Evolutionary conservation across 2,888 invertebrate genomes (phyloP).

Genomic region (Sceliomorpha sp.): DNA sequence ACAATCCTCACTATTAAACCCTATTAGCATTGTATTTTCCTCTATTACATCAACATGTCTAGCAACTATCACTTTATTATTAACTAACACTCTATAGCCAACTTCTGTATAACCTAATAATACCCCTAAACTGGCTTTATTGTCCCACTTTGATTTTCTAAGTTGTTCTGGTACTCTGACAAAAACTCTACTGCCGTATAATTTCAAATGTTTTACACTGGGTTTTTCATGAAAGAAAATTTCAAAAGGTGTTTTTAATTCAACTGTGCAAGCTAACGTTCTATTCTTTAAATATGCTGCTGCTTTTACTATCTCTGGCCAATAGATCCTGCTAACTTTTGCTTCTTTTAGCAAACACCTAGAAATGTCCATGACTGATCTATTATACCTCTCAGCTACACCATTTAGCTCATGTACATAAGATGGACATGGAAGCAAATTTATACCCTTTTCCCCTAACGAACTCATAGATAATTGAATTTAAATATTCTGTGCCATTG

Average conservation of each 20-base stretch:
- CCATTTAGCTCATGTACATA: no score
- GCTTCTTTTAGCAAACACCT: slow-evolving; percentile 30
- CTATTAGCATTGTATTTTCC: slow-evolving; percentile 27
- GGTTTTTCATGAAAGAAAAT: slow-evolving; percentile 48
- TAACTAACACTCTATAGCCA: slow-evolving; percentile 46
- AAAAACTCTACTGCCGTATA: slow-evolving; percentile 44
- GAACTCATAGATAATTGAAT: slow-evolving; percentile 10
- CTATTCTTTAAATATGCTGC: slow-evolving; percentile 52
- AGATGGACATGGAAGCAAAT: slow-evolving; percentile 13
- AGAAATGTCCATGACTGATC: slow-evolving; percentile 12
- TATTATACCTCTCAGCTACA: slow-evolving; percentile 23
- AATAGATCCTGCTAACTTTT: slow-evolving; percentile 14
- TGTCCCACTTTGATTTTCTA: slow-evolving; percentile 37
- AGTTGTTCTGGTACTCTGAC: slow-evolving; percentile 24
- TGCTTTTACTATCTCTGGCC: no score
- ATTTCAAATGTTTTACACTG: no score
- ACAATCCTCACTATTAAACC: slow-evolving; percentile 20
- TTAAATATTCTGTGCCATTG: slow-evolving; percentile 16
- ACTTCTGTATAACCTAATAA: slow-evolving; percentile 46
- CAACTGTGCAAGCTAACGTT: slow-evolving; percentile 39
- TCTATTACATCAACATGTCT: slow-evolving; percentile 53
- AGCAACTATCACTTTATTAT: slow-evolving; percentile 43
- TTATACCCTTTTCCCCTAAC: slow-evolving; percentile 19
- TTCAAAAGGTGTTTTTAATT: slow-evolving; percentile 50
- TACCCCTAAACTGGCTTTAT: slow-evolving; percentile 40